phyloP scores from a whole-genome alignment of 2,797 vertebrate species.

The Tapera naevia region DNA sequence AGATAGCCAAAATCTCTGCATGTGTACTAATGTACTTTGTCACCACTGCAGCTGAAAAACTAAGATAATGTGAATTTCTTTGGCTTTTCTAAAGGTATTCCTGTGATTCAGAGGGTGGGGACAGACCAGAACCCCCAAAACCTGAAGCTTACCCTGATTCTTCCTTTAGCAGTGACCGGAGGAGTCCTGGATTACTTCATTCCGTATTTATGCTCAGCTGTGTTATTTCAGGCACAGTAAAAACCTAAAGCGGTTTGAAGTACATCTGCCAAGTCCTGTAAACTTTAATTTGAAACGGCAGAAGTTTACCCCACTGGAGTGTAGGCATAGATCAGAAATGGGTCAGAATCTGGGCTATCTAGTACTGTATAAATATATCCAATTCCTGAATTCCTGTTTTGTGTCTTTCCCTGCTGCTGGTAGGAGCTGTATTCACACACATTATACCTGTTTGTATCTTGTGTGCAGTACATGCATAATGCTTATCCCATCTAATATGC shows the following conservation, averaged over 20 bases:
- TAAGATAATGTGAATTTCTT: neutral
- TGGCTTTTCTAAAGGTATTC: neutral
- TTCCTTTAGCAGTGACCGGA: neutral
- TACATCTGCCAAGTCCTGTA: neutral
- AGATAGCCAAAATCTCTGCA: neutral
- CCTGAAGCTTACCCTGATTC: neutral
- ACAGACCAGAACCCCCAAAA: neutral
- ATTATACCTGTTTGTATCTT: neutral
- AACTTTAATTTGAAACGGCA: neutral
- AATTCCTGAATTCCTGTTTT: neutral
- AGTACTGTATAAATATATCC: neutral
- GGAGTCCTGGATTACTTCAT: neutral
- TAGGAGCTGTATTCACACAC: fast-evolving
- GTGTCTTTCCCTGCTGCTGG: neutral
- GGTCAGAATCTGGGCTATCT: neutral
- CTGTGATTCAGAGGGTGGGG: neutral
- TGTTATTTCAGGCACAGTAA: neutral
- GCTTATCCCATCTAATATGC: neutral
- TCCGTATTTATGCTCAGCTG: neutral
- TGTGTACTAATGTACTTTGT: neutral
- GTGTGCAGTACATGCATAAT: neutral
- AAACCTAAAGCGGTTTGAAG: neutral
- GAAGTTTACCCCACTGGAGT: neutral
- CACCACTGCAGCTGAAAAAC: neutral
- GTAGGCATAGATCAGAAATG: neutral